A percentile compares a stretch with the other conserved stretches of the same genome.
Conservation (phyloP, 2,113 vertebrate genomes). For the Mirza zaza region DNA sequence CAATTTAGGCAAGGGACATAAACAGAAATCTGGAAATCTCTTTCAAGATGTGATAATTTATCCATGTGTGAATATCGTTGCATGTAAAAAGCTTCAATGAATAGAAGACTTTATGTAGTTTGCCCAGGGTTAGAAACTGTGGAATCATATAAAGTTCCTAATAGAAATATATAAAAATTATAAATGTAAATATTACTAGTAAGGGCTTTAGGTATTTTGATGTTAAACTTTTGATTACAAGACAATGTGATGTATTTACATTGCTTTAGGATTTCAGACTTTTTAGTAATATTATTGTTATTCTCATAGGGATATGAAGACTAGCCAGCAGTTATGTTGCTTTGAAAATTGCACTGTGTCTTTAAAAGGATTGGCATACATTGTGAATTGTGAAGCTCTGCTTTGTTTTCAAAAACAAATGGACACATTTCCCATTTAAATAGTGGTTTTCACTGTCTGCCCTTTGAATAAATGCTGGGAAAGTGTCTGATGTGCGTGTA, state of each 20-base stretch:
- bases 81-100: constrained; percentile 26
- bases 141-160: background rate
- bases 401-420: constrained; percentile 77
- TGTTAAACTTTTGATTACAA: constrained; percentile 26
- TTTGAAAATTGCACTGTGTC: constrained; percentile 52
- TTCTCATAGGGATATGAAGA: background rate
- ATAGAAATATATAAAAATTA: background rate
- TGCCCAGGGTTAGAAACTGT: constrained; percentile 18
- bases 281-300: background rate
- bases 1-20: constrained; percentile 54
- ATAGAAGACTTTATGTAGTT: constrained; percentile 25
- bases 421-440: constrained; percentile 69
- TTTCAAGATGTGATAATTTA: constrained; percentile 43
- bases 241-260: background rate
- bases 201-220: background rate
- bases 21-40: constrained; percentile 34
- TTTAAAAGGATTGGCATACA: constrained; percentile 73
- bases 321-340: background rate
- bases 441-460: constrained; percentile 69
- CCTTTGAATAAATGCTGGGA: constrained; percentile 72
- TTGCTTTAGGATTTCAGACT: background rate
- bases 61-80: constrained; percentile 49
- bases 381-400: constrained; percentile 57
- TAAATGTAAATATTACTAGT: constrained; percentile 8
- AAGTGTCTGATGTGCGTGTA: constrained; percentile 80